Percentiles rank a stretch among this genome's conserved stretches.
Conservation (phyloP, 2,113 vertebrate genomes). For the Gopherus flavomarginatus region DNA sequence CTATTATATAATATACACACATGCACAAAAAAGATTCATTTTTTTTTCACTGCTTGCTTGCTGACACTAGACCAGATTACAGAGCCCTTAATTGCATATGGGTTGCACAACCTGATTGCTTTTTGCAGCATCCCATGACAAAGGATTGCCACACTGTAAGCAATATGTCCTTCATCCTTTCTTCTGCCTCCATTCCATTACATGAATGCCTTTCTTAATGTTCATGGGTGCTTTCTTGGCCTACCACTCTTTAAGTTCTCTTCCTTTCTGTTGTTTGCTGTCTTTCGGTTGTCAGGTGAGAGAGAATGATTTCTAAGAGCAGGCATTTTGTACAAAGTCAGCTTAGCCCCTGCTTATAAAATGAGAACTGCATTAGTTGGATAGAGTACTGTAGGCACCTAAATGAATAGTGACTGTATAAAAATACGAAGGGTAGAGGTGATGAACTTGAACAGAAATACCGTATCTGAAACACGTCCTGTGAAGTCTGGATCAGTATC, state of each 20-base stretch:
- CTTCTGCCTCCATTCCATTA: neutral
- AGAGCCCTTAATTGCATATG: neutral
- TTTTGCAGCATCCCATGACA: neutral
- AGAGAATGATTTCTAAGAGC: accelerated
- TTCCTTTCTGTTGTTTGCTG: neutral
- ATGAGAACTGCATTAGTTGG: neutral
- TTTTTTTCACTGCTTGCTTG: neutral
- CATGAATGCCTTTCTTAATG: neutral
- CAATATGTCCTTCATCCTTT: neutral
- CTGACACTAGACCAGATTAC: neutral
- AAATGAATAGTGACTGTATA: neutral
- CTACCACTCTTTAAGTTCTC: neutral
- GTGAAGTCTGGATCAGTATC: neutral
- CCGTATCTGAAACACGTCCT: accelerated
- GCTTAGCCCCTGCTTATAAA: neutral
- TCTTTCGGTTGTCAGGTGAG: neutral
- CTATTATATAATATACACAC: neutral
- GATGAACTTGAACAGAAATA: neutral
- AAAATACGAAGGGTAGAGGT: neutral
- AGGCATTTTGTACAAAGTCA: neutral
- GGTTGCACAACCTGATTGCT: accelerated
- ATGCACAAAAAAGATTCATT: accelerated
- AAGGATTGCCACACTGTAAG: neutral
- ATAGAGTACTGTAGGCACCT: neutral
- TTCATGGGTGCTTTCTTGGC: neutral